Conservation (phyloP, 1,140 invertebrate genomes). For the Halyomorpha halys region DNA sequence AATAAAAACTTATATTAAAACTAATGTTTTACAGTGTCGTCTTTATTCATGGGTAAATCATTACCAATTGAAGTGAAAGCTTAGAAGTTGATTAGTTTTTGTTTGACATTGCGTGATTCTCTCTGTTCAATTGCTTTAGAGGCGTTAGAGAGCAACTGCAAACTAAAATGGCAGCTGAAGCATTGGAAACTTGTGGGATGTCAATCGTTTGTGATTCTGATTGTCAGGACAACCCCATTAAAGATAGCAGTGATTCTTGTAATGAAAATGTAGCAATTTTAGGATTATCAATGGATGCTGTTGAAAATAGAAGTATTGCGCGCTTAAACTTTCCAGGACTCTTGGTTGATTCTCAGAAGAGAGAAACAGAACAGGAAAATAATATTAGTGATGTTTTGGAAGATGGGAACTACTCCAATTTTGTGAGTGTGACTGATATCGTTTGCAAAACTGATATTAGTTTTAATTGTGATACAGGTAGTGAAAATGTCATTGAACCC, state of each 20-base stretch:
- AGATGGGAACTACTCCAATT: background rate
- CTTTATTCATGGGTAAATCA: too few species aligned
- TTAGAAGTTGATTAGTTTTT: too few species aligned
- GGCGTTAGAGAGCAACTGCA: background rate
- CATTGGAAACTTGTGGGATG: constrained; percentile 1
- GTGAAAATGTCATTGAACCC: too few species aligned
- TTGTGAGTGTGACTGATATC: background rate
- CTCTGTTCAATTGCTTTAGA: too few species aligned
- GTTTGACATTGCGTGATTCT: too few species aligned
- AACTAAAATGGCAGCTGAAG: constrained; percentile 17
- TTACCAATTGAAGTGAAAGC: too few species aligned
- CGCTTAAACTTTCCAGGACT: constrained; percentile 7
- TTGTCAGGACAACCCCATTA: background rate
- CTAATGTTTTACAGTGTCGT: too few species aligned
- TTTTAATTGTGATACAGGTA: background rate
- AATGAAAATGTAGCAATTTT: constrained; percentile 9
- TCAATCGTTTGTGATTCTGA: background rate
- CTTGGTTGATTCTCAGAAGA: background rate
- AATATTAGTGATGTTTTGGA: background rate
- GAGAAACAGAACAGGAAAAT: background rate
- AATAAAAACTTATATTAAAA: too few species aligned
- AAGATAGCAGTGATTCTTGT: background rate
- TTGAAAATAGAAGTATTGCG: background rate
- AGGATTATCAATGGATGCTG: constrained; percentile 15
- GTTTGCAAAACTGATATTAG: background rate